Evolutionary conservation across 2,888 invertebrate genomes (phyloP), one percentile per base, ranked within the genome.

Genomic region (Molorchus minor): DNA sequence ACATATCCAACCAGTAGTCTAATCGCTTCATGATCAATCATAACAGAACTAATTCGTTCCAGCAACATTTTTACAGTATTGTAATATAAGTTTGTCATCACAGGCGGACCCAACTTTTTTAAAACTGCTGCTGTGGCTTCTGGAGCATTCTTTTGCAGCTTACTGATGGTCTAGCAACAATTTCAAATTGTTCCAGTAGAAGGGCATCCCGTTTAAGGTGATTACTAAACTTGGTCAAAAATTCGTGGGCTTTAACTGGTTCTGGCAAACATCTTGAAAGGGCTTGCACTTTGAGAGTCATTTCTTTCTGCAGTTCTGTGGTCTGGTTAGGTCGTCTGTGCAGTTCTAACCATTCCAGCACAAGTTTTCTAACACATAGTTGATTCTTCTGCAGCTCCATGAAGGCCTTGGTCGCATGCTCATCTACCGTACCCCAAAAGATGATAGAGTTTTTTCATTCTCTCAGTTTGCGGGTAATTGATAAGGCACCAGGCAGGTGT

Each of bases 401-500:
- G 75, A 94, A 92, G 2, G 94, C 93, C 81, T 96, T 97, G 0
- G 93, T 92, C 0, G 97, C 97, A 79, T 97, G 92, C 68, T 96
- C 94, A 76, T 98, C 98, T 25, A 98, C 91, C 40, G 96, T 96
- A 4, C 94, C 94, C n/a, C 77, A 96, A 88, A 33, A 98, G 82
- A 77, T 95, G 93, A 76, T 94, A 94, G 17, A 98, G 81, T 74
- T 81, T 81, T 79, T 94, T 94, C 97, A 98, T 98, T 62, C 97
- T 86, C 59, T 95, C 92, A 16, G 89, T 88, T n/a, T 0, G 96
- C 86, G 0, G 92, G 86, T 56, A 97, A 81, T 64, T 93, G 93
- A 79, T 96, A 98, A 0, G 98, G 98, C 43, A 98, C 97, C 54
- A 98, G 83, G 58, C 95, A 96, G 5, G 96, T 97, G 77, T 98